Base-by-base conservation (phyloP, 2,797 vertebrate species). In the Microctenopoma steveboyesi region DNA sequence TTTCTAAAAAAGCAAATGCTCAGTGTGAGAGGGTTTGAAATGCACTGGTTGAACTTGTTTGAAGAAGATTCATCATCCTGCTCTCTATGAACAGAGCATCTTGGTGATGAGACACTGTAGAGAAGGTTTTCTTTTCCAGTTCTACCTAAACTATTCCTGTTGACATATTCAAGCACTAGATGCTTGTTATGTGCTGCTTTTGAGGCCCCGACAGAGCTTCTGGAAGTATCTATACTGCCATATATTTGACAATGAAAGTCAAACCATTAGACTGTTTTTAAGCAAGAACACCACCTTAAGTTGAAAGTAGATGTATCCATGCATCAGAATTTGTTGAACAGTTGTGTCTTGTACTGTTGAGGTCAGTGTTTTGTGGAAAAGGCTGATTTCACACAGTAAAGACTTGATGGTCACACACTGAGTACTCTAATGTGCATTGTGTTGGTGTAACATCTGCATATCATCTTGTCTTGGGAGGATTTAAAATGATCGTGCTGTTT, bases 121-220 rank as follows among this genome's bases (percentile, higher is more conserved):
- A 28, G 2, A 22, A 43, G 33, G 15, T 4, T 28, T 16, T 55
- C 12, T 56, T 46, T 39, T 22, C 22, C 28, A 49, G 45, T 48
- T 47, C 4, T 18, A 62, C 46, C 59, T 6, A 15, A 14, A 42
- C 7, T 37, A 14, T 37, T 18, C 14, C 37, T 63, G 53, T 57
- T 68, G 30, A 40, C 51, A 52, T 8, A 12, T 64, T 69, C 3
- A 22, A 28, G 3, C 28, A 2, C 30, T 18, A 67, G 60, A 55
- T 81, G 51, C 53, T 81, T 42, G 30, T 70, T 45, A 30, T 62
- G 45, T 75, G 75, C 72, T 72, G 65, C 46, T 30, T 55, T 43
- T n/a, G 69, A 50, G 40, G 33, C 55, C 51, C 69, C 65, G 63
- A 4, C n/a, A 33, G 46, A 49, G 1, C 12, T 4, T 6, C 46